Conservation (phyloP, 92 coral and sea anemone species). For the Epizoanthus scotinus region DNA sequence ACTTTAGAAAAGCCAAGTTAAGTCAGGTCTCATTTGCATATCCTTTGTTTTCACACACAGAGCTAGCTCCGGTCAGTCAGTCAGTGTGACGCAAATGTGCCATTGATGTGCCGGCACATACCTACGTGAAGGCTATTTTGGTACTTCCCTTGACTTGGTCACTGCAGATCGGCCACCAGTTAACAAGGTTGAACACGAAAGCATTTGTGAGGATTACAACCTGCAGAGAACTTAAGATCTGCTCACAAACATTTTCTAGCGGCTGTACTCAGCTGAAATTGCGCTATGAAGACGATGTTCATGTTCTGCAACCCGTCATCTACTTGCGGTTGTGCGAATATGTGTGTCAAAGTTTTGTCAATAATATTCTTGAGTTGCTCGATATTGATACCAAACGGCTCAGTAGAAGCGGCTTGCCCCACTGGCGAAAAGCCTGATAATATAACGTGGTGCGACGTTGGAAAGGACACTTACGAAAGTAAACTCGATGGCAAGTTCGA, state of each 20-base stretch:
- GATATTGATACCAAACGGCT: too few species aligned
- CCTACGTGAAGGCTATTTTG: too few species aligned
- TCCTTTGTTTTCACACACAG: too few species aligned
- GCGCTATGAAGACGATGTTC: conserved; percentile 4
- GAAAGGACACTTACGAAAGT: conserved; percentile 1
- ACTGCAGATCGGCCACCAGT: too few species aligned
- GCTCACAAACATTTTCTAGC: background rate
- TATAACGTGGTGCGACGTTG: conserved; percentile 25
- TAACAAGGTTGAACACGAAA: too few species aligned
- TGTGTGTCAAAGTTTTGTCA: background rate
- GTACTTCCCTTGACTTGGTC: too few species aligned
- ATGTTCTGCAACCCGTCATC: conserved; percentile 6
- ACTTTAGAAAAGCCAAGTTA: too few species aligned
- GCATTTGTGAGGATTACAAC: background rate
- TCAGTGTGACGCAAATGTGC: too few species aligned
- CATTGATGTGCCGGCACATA: too few species aligned
- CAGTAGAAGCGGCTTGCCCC: conserved; percentile 1
- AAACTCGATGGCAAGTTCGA: conserved; percentile 16
- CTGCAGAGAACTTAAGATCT: background rate
- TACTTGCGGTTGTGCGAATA: conserved; percentile 4
- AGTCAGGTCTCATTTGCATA: too few species aligned
- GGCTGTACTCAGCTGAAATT: background rate
- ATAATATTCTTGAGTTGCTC: conserved; percentile 8
- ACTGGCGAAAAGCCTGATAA: conserved; percentile 21
- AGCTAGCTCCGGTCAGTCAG: too few species aligned